Percentiles rank a stretch among this genome's conserved stretches.
Conservation (phyloP, 2,797 vertebrate species). For the Girardinus metallicus region DNA sequence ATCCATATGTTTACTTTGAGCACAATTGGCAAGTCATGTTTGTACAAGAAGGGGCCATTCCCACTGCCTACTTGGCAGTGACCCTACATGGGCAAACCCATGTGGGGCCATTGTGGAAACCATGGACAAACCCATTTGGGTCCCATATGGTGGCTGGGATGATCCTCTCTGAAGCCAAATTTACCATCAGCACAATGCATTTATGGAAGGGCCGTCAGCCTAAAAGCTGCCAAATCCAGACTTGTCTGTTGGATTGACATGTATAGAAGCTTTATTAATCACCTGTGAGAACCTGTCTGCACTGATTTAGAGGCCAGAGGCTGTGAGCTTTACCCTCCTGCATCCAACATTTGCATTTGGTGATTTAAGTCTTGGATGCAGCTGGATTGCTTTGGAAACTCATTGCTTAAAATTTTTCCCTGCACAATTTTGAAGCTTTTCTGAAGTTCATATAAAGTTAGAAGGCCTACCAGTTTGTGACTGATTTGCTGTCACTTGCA, state of each 20-base stretch:
- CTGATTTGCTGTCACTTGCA: background rate
- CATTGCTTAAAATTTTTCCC: background rate
- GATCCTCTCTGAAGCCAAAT: background rate
- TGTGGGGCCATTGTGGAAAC: too few relatives aligned
- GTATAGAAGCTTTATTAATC: background rate
- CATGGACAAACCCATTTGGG: too few relatives aligned
- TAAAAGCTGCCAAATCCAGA: background rate
- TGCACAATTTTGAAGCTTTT: background rate
- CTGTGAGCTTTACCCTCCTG: background rate
- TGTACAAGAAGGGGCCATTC: background rate
- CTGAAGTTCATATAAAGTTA: background rate
- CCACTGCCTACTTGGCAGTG: too few relatives aligned
- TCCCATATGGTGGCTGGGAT: too few relatives aligned
- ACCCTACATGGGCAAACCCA: too few relatives aligned
- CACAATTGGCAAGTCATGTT: background rate
- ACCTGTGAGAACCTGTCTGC: background rate
- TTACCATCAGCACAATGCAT: background rate
- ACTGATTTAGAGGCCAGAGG: background rate
- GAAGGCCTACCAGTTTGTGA: background rate
- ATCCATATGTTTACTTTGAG: background rate
- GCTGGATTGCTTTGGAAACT: background rate
- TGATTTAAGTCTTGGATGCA: background rate
- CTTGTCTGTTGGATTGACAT: background rate
- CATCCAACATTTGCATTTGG: background rate
- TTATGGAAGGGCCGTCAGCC: background rate